These are phyloP conservation scores for Miichthys miiuy DNA, from an alignment of 2,797 vertebrate species.

Conservation along the genomic window DNA sequence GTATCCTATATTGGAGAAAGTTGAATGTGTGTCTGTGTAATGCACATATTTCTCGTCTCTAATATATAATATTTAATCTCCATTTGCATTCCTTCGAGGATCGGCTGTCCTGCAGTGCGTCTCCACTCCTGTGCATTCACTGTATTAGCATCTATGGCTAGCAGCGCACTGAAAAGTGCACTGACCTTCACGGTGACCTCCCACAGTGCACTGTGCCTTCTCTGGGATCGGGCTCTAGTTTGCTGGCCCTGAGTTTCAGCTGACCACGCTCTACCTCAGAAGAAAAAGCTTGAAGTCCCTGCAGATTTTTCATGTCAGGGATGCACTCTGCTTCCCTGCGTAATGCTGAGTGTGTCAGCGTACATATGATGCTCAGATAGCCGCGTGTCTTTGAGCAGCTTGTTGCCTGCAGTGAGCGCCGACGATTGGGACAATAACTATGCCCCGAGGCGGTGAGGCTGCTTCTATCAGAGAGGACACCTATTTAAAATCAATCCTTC, in stretches of 20 bases:
- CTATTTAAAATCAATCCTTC: constrained; percentile 50
- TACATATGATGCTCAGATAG: constrained; percentile 45
- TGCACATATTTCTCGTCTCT: too few species aligned
- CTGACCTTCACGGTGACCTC: constrained; percentile 73
- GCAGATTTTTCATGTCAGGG: constrained; percentile 54
- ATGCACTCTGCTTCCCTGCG: constrained; percentile 35
- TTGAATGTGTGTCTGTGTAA: too few species aligned
- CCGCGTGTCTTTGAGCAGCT: constrained; percentile 28
- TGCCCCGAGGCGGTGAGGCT: constrained; percentile 38
- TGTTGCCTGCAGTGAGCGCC: constrained; percentile 40
- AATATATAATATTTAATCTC: too few species aligned
- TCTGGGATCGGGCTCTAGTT: constrained; percentile 37
- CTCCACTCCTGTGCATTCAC: constrained; percentile 33
- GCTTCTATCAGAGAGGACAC: constrained; percentile 27
- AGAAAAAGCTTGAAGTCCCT: constrained; percentile 57
- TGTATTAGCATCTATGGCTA: constrained; percentile 48
- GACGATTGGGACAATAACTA: constrained; percentile 37
- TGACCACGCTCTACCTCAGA: constrained; percentile 53
- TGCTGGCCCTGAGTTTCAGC: constrained; percentile 62
- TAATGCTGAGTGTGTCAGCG: constrained; percentile 40
- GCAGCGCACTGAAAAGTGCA: constrained; percentile 49
- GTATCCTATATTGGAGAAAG: too few species aligned
- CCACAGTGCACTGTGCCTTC: constrained; percentile 59
- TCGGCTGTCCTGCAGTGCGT: constrained; percentile 28
- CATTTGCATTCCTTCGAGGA: constrained; percentile 43